Evolutionary conservation across 1,140 invertebrate species (phyloP).

Genomic region (Drosophila littoralis): DNA sequence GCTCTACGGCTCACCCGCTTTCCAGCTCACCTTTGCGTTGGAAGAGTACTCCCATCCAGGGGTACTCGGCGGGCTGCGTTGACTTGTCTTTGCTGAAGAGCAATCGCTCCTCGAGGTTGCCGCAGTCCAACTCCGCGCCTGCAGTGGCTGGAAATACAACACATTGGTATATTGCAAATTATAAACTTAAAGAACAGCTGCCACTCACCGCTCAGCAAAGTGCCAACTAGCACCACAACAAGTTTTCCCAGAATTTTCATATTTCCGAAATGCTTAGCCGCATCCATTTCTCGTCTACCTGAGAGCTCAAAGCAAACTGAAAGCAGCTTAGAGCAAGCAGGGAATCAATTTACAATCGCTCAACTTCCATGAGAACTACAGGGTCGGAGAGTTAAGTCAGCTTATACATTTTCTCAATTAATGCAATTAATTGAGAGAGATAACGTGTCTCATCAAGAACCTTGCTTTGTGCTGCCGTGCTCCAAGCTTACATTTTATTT

Average conservation of each 20-base stretch:
- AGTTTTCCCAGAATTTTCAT: slow-evolving; percentile 43
- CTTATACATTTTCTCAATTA: not conserved
- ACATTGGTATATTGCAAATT: not conserved
- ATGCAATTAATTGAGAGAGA: not conserved
- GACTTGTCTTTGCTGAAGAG: slow-evolving; percentile 15
- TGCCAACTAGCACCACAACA: slow-evolving; percentile 30
- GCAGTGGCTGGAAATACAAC: not conserved
- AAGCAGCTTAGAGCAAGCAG: not conserved
- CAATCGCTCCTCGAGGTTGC: slow-evolving; percentile 47
- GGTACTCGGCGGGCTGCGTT: slow-evolving; percentile 55
- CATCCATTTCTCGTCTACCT: not conserved
- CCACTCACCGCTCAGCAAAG: slow-evolving; percentile 36
- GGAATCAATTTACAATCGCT: not conserved
- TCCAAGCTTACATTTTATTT: no score
- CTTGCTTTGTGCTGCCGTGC: no score
- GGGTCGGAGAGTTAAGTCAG: not conserved
- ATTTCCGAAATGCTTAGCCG: slow-evolving; percentile 16
- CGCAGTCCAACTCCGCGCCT: slow-evolving; percentile 25
- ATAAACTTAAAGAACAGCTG: not conserved
- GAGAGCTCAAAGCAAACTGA: slow-evolving; percentile 41
- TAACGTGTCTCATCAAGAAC: not conserved
- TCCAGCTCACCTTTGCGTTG: slow-evolving; percentile 24
- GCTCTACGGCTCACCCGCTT: no score
- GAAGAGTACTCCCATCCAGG: slow-evolving; percentile 57
- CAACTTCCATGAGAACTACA: not conserved